Conservation (phyloP, 2,888 invertebrate genomes). For the Reticulitermes lucifugus region DNA sequence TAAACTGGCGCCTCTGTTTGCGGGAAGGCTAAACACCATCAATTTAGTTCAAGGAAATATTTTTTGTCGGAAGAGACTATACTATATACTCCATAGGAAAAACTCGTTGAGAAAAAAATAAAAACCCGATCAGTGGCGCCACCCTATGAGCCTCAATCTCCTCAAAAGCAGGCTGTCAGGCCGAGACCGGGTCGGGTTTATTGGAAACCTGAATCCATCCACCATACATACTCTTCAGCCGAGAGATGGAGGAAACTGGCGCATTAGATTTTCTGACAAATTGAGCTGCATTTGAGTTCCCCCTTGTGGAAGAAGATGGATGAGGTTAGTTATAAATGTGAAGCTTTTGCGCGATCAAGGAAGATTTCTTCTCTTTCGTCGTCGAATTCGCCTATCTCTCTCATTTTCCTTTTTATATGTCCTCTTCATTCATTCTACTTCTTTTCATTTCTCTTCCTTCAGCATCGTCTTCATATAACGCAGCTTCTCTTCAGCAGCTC, state of each 20-base stretch:
- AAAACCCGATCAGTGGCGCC: conserved; percentile 41
- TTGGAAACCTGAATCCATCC: conserved; percentile 49
- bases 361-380: conserved; percentile 55
- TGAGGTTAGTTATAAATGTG: conserved; percentile 69
- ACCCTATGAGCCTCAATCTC: conserved; percentile 28
- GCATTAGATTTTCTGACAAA: conserved; percentile 68
- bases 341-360: conserved; percentile 65
- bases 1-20: neutral
- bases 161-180: conserved; percentile 36
- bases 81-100: conserved; percentile 12
- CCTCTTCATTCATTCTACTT: conserved; percentile 31
- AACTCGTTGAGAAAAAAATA: conserved; percentile 37
- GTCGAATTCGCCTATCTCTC: conserved; percentile 35
- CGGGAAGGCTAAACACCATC: neutral
- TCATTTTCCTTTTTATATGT: conserved; percentile 33
- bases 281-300: conserved; percentile 67
- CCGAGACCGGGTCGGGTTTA: conserved; percentile 40
- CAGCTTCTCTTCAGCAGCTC: neutral
- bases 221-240: conserved; percentile 6
- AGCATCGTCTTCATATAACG: conserved; percentile 21
- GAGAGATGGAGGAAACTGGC: conserved; percentile 57
- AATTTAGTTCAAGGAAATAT: neutral
- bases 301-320: conserved; percentile 66
- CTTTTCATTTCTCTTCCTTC: conserved; percentile 36
- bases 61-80: neutral